Conservation (phyloP, 2,888 invertebrate genomes). For the Drosophila vallismaia region DNA sequence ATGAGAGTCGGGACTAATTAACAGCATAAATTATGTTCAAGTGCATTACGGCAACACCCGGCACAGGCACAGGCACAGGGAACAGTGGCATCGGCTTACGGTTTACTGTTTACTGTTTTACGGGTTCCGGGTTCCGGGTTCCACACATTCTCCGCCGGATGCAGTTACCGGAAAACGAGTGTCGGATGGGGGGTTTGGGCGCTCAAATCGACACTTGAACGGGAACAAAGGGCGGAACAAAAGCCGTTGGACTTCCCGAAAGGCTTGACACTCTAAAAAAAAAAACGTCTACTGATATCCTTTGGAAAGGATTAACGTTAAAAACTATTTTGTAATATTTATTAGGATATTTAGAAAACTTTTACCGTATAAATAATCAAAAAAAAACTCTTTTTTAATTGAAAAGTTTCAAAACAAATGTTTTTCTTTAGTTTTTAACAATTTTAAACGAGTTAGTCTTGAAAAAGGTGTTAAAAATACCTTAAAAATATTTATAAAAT, state of each 20-base stretch:
- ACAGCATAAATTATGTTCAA: conserved; percentile 80
- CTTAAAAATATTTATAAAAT: no score
- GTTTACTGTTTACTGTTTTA: conserved; percentile 6
- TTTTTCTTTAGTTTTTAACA: no score
- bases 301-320: no score
- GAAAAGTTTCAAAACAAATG: no score
- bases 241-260: conserved; percentile 28
- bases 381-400: no score
- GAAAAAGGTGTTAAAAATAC: no score
- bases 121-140: conserved; percentile 17
- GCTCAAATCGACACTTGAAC: conserved; percentile 41
- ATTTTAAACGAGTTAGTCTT: no score
- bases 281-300: background rate
- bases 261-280: conserved; percentile 5
- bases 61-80: conserved; percentile 1
- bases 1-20: conserved; percentile 61
- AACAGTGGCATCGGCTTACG: background rate
- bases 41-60: conserved; percentile 72
- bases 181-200: conserved; percentile 3
- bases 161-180: conserved; percentile 30
- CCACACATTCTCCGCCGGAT: conserved; percentile 39
- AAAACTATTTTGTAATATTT: no score
- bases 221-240: conserved; percentile 40
- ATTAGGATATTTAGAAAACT: no score
- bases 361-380: no score